Base-by-base conservation (phyloP, 2,888 invertebrate species). In the Loripinus fragilis region DNA sequence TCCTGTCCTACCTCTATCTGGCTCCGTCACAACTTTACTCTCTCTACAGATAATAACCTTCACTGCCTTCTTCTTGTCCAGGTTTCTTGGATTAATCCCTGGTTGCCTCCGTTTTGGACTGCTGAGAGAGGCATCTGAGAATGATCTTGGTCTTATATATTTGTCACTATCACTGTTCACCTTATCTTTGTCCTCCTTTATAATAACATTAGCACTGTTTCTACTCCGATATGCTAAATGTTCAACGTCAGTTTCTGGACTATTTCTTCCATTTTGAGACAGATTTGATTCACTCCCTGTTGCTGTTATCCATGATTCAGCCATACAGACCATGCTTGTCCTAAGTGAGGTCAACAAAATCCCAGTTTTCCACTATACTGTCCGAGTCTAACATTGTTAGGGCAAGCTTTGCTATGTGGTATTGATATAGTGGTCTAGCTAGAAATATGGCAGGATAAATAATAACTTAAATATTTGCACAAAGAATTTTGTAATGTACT, bases 21-120 rank as follows among this genome's bases (percentile, higher is more conserved):
- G 50, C 10, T 64, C 70, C 15, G n/a, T 41, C 0, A 71, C 17
- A 41, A 67, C 30, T 42, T 76, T 72, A 45, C 78, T 83, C 60
- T 83, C 80, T 35, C 83, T n/a, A 10, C 74, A 33, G 2, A 83
- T 76, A 65, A 76, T 72, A 25, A 83, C 80, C 64, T 80, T 81
- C 77, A 83, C 60, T 25, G 78, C 52, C 23, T 80, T 68, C 42
- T 74, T 74, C 20, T 25, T 28, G 8, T 38, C 41, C 15, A 41
- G 60, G 23, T 41, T 23, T 2, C 15, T 41, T 20, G 41, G 17
- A 30, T 42, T 42, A 12, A 28, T 5, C 10, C 20, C 60, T 33
- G 60, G 33, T 2, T 60, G 30, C 20, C 33, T 60, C 7, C 7
- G 60, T 10, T 33, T 33, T 17, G 2, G 7, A 33, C 8, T 33